These are phyloP conservation scores for Drosophila athabasca DNA, from an alignment of 1,140 invertebrate species.

Conservation along the genomic window DNA sequence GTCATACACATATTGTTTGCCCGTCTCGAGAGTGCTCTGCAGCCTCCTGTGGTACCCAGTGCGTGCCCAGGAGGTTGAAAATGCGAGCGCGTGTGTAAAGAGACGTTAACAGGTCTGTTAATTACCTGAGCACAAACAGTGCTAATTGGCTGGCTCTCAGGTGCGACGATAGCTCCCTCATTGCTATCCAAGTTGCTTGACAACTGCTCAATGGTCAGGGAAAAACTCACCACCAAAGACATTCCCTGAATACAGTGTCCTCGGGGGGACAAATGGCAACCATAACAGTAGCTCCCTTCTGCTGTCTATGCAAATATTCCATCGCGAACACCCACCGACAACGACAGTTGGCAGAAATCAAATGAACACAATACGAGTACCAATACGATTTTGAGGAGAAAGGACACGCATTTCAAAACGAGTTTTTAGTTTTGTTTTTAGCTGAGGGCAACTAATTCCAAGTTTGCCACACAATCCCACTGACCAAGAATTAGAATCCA, in stretches of 20 bases:
- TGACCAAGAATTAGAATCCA: too few species aligned
- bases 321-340: conserved; percentile 9
- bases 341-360: conserved; percentile 29
- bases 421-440: conserved; percentile 38
- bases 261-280: conserved; percentile 30
- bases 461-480: too few species aligned
- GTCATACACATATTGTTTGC: conserved; percentile 59
- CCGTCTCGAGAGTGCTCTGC: conserved; percentile 29
- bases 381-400: background rate
- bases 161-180: conserved; percentile 28
- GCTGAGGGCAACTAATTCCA: conserved; percentile 22
- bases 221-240: conserved; percentile 30
- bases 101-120: conserved; percentile 52
- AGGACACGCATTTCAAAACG: conserved; percentile 17
- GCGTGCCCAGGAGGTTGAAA: conserved; percentile 36
- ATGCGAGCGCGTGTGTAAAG: conserved; percentile 22
- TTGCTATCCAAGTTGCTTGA: conserved; percentile 32
- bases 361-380: conserved; percentile 38
- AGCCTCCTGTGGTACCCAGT: background rate
- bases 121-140: conserved; percentile 55
- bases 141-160: conserved; percentile 48
- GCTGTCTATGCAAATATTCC: conserved; percentile 52
- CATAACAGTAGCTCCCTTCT: conserved; percentile 38
- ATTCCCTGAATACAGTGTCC: conserved; percentile 29
- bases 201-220: conserved; percentile 1